Base-by-base conservation (phyloP, 2,797 vertebrate genomes). In the Acrocephalus scirpaceus region DNA sequence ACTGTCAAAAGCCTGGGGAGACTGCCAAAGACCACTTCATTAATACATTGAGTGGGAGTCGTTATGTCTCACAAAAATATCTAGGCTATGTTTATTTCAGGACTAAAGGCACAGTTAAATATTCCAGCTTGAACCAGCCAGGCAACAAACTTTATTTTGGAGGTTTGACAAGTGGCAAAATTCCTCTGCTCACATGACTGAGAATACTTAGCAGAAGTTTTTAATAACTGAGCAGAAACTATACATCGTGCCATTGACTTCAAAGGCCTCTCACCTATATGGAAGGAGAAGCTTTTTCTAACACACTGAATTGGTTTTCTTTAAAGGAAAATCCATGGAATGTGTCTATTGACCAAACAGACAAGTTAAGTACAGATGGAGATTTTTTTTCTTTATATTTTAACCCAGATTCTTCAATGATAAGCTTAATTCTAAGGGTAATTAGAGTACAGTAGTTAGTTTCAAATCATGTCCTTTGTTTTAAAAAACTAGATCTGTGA, bases 311-410 rank as follows among this genome's bases (percentile, higher is more conserved):
- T 67, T 79, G 92, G 62, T 91, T 88, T 81, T 64, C 73, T 91
- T 73, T 78, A 47, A 70, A 81, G 48, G 38, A 94, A 94, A 91
- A 81, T 60, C 70, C 44, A 86, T 75, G 62, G 44, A 86, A 93
- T 74, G 58, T 38, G 17, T 91, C 60, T 70, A 78, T 70, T 93
- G 86, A 90, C 56, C 62, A 86, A 92, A 86, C 22, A 23, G 60
- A 44, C 73, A 81, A 75, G 53, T 53, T 67, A 76, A 74, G 34
- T 40, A 70, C 23, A 76, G 48, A 80, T 23, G 18, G 26, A 86
- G 58, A 56, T 47, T 62, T 91, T 78, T 78, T 80, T 67, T 21
- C 18, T 75, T 69, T 62, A 30, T 57, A 40, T 73, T 93, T 73
- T 67, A 56, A 85, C 51, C 7, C 60, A 73, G 32, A 74, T 71